phyloP scores from a whole-genome alignment of 1,140 invertebrate species.

The Caenorhabditis brenneri region DNA sequence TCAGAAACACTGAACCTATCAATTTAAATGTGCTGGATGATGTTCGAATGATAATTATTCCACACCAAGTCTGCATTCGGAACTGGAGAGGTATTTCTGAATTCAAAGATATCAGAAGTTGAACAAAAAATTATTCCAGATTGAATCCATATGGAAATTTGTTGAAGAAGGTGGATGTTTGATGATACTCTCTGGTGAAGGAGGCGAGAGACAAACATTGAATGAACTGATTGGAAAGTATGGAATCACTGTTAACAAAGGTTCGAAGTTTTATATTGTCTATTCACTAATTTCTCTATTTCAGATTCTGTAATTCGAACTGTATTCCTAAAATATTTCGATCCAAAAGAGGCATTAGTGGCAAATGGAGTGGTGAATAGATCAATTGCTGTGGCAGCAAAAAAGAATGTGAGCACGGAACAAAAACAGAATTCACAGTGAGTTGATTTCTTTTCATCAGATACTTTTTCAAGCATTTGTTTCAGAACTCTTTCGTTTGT shows the following conservation, averaged over 20 bases:
- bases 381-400: slow-evolving; percentile 74
- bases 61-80: slow-evolving; percentile 87
- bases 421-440: slow-evolving; percentile 74
- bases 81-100: slow-evolving; percentile 77
- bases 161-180: slow-evolving; percentile 84
- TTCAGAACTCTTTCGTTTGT: slow-evolving; percentile 83
- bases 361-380: slow-evolving; percentile 84
- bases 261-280: slow-evolving; percentile 73
- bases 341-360: slow-evolving; percentile 95
- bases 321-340: slow-evolving; percentile 95
- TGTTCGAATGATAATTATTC: slow-evolving; percentile 81
- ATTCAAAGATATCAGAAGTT: not conserved
- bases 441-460: slow-evolving; percentile 61
- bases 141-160: slow-evolving; percentile 79
- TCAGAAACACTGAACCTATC: slow-evolving; percentile 83
- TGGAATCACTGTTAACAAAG: slow-evolving; percentile 92
- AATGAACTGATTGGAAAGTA: slow-evolving; percentile 95
- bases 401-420: slow-evolving; percentile 70
- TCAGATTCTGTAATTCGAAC: slow-evolving; percentile 89
- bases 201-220: slow-evolving; percentile 85
- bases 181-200: slow-evolving; percentile 85
- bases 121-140: slow-evolving; percentile 69
- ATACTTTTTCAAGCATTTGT: too few species aligned
- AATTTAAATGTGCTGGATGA: slow-evolving; percentile 79
- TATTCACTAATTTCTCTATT: not conserved